Evolutionary conservation across 2,113 vertebrate species (phyloP).

Genomic region (Sinocyclocheilus maitianheensis): DNA sequence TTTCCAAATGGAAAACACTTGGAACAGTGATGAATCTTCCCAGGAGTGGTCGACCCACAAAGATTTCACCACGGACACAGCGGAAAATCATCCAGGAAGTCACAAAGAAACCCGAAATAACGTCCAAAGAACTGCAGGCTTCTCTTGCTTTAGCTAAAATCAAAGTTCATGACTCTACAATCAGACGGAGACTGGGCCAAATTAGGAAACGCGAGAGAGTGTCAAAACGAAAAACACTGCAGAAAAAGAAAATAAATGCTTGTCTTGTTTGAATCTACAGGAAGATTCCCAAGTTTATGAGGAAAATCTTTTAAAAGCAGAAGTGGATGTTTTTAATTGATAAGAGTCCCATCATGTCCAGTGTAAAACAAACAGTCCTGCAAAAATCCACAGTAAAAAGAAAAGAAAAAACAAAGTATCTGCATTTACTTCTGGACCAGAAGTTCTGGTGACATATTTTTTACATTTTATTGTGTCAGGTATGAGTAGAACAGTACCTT

Average conservation of each 20-base stretch:
- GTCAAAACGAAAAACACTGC: background rate
- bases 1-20: constrained; percentile 3
- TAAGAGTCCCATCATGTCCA: background rate
- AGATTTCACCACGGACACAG: background rate
- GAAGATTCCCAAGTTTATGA: background rate
- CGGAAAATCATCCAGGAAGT: constrained; percentile 8
- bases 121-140: constrained; percentile 4
- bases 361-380: background rate
- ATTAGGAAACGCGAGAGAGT: background rate
- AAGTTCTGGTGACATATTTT: background rate
- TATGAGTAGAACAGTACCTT: background rate
- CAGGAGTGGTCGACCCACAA: constrained; percentile 19
- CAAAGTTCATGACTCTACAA: constrained; percentile 13
- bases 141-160: background rate
- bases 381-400: background rate
- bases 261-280: background rate
- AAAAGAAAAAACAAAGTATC: too few relatives aligned
- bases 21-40: constrained; percentile 17
- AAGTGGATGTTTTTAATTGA: background rate
- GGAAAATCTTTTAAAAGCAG: background rate
- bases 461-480: background rate
- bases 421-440: background rate
- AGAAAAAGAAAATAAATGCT: background rate
- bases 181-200: constrained; percentile 1
- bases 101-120: background rate